Base-by-base conservation (phyloP, 2,888 invertebrate genomes). In the Pseudococcus viburni region DNA sequence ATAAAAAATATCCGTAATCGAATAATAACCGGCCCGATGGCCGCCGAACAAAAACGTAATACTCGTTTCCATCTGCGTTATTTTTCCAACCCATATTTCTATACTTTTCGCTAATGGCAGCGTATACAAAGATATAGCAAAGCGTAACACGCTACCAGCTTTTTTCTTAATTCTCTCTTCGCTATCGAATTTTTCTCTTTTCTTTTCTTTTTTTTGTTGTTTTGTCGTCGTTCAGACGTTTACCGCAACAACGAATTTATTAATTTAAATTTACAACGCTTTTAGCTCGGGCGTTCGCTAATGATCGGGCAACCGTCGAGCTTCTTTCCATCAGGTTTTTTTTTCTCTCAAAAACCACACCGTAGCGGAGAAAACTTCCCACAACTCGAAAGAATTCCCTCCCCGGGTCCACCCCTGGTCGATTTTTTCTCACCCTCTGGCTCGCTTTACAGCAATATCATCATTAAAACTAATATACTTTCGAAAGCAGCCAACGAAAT, bases 191-290 rank as follows among this genome's bases (percentile, higher is more conserved):
- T 59, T 59, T 59, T 59, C 59, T 15, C 3, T 33, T 3, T 73
- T 26, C 26, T 73, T 73, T 73, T 15, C 3, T 33, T 3, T 73
- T 26, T 73, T 73, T 73, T 73, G 19, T 73, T 33, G 33, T 73
- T 33, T 33, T 26, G 15, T 33, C 68, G 68, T 73, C 68, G 68
- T 73, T 73, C 3, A 33, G 26, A 33, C 26, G 26, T 33, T 33
- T 73, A 73, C 33, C 11, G 22, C 33, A 15, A 22, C 68, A 33
- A 73, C 68, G 68, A 73, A 73, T 73, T 73, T 73, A 73, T 73
- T 73, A 73, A 73, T 73, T 73, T 73, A 73, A 73, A 73, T 73
- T 73, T 73, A 73, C 33, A 26, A 73, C 68, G 68, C 68, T 73
- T 73, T 73, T 73, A 73, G 68, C 68, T 73, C 15, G 11, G 59